phyloP scores from a whole-genome alignment of 2,888 invertebrate genomes.

The Nemurella pictetii region DNA sequence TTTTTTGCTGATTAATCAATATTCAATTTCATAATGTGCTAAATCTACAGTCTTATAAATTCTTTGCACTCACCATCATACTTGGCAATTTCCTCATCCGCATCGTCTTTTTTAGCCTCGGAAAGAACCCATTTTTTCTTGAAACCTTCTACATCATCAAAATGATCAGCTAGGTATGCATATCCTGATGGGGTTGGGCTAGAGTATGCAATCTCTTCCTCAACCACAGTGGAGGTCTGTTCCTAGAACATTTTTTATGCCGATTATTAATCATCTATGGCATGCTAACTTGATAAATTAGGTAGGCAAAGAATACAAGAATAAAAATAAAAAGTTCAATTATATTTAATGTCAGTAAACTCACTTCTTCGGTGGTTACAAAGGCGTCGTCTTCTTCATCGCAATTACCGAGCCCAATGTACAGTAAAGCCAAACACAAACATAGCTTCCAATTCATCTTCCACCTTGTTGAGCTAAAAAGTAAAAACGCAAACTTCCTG shows the following conservation, averaged over 20 bases:
- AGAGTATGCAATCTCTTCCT: slow-evolving; percentile 63
- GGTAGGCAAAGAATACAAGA: background rate
- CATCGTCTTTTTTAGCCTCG: slow-evolving; percentile 84
- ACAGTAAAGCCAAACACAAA: slow-evolving; percentile 1
- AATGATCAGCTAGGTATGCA: slow-evolving; percentile 81
- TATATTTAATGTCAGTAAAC: background rate
- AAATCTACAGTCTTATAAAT: background rate
- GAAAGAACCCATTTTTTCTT: slow-evolving; percentile 84
- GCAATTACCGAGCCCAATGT: background rate
- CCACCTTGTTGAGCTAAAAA: background rate
- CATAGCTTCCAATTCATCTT: slow-evolving; percentile 29
- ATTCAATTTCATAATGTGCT: background rate
- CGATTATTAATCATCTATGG: too few relatives aligned
- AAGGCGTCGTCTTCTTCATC: slow-evolving; percentile 32
- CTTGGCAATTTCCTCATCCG: slow-evolving; percentile 88
- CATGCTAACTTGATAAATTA: background rate
- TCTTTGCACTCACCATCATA: slow-evolving; percentile 75
- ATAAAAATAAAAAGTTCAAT: background rate
- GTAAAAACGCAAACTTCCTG: background rate
- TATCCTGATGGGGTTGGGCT: slow-evolving; percentile 69
- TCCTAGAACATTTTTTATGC: slow-evolving; percentile 19
- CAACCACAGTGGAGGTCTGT: slow-evolving; percentile 46
- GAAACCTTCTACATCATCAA: slow-evolving; percentile 75
- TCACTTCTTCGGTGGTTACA: slow-evolving; percentile 33
- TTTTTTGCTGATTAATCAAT: background rate